phyloP scores from a whole-genome alignment of 1,140 invertebrate species.

The Myzus persicae region DNA sequence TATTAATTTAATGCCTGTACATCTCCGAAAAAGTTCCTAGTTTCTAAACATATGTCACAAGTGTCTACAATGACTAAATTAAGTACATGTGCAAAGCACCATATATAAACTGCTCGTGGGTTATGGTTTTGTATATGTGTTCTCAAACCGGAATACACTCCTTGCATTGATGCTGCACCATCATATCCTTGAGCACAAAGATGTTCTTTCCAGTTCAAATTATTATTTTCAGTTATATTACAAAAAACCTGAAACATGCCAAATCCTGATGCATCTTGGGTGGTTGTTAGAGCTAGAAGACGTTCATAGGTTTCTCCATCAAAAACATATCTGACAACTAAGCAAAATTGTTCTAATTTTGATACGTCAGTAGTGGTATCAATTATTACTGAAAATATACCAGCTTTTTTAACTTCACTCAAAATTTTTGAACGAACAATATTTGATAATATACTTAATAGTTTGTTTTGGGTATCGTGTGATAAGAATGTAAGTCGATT shows the following conservation, averaged over 20 bases:
- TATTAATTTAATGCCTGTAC: neutral
- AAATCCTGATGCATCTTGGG: neutral
- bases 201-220: too few relatives aligned
- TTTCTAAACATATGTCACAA: constrained; percentile 2
- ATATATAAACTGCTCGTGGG: neutral
- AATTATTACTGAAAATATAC: neutral
- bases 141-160: neutral
- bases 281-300: constrained; percentile 11
- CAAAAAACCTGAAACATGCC: neutral
- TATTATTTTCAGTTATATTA: too few relatives aligned
- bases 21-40: neutral
- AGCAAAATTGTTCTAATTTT: neutral
- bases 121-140: constrained; percentile 20
- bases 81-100: constrained; percentile 17
- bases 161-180: neutral
- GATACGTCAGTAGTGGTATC: constrained; percentile 1
- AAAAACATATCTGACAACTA: constrained; percentile 6
- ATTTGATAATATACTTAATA: too few relatives aligned
- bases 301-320: neutral
- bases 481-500: too few relatives aligned
- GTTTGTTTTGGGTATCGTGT: too few relatives aligned
- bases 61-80: constrained; percentile 20
- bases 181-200: too few relatives aligned
- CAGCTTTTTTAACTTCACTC: too few relatives aligned
- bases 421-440: too few relatives aligned